These are phyloP conservation scores for Zosterops borbonicus DNA, from an alignment of 2,113 vertebrate species.

Conservation along the genomic window DNA sequence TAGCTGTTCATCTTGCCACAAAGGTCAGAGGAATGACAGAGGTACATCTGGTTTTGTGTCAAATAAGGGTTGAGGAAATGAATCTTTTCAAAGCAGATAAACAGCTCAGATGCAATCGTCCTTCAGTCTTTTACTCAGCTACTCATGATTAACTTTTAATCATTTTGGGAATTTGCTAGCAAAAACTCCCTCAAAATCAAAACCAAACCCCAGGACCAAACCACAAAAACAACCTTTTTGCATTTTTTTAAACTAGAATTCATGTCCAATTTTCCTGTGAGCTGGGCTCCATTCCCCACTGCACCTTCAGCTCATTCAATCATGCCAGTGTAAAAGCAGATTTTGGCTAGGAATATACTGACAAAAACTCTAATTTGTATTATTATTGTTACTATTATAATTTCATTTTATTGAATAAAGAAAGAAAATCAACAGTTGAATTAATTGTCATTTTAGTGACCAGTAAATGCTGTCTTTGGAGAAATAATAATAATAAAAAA, in stretches of 20 bases:
- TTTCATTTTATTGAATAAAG: background rate
- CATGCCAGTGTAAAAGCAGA: background rate
- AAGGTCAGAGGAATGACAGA: slow-evolving; percentile 70
- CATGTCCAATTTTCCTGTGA: background rate
- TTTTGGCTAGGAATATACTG: background rate
- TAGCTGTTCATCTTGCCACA: slow-evolving; percentile 72
- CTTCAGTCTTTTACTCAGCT: slow-evolving; percentile 23
- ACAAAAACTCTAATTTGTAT: background rate
- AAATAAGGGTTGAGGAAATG: slow-evolving; percentile 65
- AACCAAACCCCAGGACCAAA: background rate
- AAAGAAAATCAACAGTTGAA: background rate
- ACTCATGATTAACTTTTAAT: slow-evolving; percentile 51
- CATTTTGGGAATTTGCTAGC: slow-evolving; percentile 8
- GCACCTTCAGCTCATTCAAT: background rate
- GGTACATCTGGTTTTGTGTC: slow-evolving; percentile 72
- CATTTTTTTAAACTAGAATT: background rate
- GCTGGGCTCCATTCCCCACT: background rate
- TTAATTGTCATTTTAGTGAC: background rate
- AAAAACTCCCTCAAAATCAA: background rate
- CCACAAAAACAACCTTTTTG: background rate
- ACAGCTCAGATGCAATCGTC: slow-evolving; percentile 33
- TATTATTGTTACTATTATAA: background rate
- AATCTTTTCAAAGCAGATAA: slow-evolving; percentile 63
- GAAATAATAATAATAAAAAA: no score
- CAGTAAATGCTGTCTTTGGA: background rate